Evolutionary conservation across 2,888 invertebrate species (phyloP), one percentile per base, ranked within the genome.

Genomic region (Scaptomyza tumidula): DNA sequence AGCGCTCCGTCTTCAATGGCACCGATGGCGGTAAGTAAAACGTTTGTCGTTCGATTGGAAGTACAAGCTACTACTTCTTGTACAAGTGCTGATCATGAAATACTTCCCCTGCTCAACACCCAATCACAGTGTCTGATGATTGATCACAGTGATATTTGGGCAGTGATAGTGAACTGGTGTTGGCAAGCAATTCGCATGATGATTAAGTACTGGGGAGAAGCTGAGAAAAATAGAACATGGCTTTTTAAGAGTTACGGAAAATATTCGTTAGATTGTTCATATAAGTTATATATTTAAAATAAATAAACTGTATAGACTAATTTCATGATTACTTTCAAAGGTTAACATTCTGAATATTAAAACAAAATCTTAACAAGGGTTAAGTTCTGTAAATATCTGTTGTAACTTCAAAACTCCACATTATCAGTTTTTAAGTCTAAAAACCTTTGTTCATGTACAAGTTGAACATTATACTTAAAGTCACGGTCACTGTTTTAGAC

Each of bases 1-100:
- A 96, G 90, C 95, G 95, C 93, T 95, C 94, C 90, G 94, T 90
- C 64, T 71, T 93, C 88, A 94, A 92, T 85, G 90, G 86, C 71
- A 91, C 91, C 72, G 90, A 90, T 77, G 90, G 89, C 75, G 91
- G 91, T 91, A 84, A 90, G 90, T 52, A 39, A 52, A 52, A 52
- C 52, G 52, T 14, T 90, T 64, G 66, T 57, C 65, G 71, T 66
- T 78, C 24, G 3, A n/a, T 27, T 52, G 24, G 9, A 13, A 13
- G 49, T 19, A n/a, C 39, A 39, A 56, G 61, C 33, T 33, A 33
- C 33, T 37, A 16, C n/a, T 59, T n/a, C 37, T n/a, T 35, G 13
- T 13, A 6, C 37, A 37, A 57, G 62, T 66, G 75, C 50, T 61
- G 64, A 55, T 43, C 39, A 39, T 24, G 39, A 45, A 56, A 41